Conservation (phyloP, 1,140 invertebrate genomes). For the Monomorium pharaonis region DNA sequence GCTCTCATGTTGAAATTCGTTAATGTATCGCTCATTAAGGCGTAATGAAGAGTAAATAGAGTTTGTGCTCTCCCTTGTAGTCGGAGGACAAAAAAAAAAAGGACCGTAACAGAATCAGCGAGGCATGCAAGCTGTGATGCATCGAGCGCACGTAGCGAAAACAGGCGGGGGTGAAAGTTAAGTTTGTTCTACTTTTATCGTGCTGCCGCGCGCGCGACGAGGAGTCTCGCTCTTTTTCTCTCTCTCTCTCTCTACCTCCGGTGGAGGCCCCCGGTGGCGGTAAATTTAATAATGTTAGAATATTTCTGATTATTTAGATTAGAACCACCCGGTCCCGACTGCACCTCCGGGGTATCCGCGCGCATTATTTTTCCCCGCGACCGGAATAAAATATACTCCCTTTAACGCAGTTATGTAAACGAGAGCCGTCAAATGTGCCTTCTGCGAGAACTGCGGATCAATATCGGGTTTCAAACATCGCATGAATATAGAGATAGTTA, state of each 20-base stretch:
- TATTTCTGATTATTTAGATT: constrained; percentile 53
- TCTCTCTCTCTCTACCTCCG: no score
- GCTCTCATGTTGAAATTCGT: constrained; percentile 47
- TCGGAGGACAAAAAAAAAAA: constrained; percentile 45
- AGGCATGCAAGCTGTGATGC: constrained; percentile 42
- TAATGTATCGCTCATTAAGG: constrained; percentile 65
- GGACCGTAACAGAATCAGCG: constrained; percentile 57
- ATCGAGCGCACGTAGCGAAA: constrained; percentile 46
- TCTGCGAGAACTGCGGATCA: background rate
- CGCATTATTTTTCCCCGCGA: constrained; percentile 41
- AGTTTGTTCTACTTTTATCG: constrained; percentile 45
- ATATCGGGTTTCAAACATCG: constrained; percentile 17
- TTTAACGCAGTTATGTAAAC: constrained; percentile 55
- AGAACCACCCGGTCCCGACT: background rate
- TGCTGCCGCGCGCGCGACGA: background rate
- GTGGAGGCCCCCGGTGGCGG: background rate
- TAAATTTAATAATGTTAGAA: constrained; percentile 44
- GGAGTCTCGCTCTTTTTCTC: no score
- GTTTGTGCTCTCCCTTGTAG: constrained; percentile 56
- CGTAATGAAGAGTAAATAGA: constrained; percentile 70
- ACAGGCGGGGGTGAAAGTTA: background rate
- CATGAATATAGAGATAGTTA: background rate
- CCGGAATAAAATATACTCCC: constrained; percentile 38
- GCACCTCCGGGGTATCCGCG: background rate
- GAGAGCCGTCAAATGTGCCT: background rate